These are phyloP conservation scores for Amphipoea oculea DNA, from an alignment of 2,888 invertebrate genomes.

Conservation along the genomic window DNA sequence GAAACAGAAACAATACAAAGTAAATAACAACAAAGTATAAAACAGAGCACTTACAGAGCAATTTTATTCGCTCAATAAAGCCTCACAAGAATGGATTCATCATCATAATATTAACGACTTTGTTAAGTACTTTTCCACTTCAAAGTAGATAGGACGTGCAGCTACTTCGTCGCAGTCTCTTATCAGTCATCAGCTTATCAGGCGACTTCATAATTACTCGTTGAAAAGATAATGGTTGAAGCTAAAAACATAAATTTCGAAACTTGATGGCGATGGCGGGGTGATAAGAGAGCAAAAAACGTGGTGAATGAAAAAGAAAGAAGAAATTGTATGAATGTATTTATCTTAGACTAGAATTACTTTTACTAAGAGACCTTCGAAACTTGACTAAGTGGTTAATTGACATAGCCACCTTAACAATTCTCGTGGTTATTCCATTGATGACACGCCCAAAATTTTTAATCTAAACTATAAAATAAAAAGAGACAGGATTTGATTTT, in stretches of 20 bases:
- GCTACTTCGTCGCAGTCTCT: slow-evolving; percentile 45
- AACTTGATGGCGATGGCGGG: slow-evolving; percentile 13
- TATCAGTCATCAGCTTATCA: slow-evolving; percentile 64
- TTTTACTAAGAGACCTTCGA: not conserved
- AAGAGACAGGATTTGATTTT: not conserved
- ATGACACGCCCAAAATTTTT: not conserved
- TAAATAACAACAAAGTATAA: slow-evolving; percentile 5
- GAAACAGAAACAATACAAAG: slow-evolving; percentile 7
- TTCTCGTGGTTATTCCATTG: no score
- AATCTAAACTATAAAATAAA: not conserved
- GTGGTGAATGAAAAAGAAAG: not conserved
- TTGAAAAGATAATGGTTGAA: slow-evolving; percentile 48
- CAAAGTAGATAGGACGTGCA: slow-evolving; percentile 24
- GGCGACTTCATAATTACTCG: slow-evolving; percentile 56
- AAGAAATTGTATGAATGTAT: not conserved
- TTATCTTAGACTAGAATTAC: not conserved
- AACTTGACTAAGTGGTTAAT: not conserved
- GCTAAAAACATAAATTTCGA: slow-evolving; percentile 46
- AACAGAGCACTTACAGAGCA: slow-evolving; percentile 6
- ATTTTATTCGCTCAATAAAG: slow-evolving; percentile 26
- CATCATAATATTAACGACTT: slow-evolving; percentile 22
- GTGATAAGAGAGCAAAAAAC: slow-evolving; percentile 15
- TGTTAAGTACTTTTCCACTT: slow-evolving; percentile 43
- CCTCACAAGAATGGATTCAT: slow-evolving; percentile 23
- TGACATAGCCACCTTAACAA: not conserved